Conservation (phyloP, 2,797 vertebrate species). For the Poeciliopsis infans region DNA sequence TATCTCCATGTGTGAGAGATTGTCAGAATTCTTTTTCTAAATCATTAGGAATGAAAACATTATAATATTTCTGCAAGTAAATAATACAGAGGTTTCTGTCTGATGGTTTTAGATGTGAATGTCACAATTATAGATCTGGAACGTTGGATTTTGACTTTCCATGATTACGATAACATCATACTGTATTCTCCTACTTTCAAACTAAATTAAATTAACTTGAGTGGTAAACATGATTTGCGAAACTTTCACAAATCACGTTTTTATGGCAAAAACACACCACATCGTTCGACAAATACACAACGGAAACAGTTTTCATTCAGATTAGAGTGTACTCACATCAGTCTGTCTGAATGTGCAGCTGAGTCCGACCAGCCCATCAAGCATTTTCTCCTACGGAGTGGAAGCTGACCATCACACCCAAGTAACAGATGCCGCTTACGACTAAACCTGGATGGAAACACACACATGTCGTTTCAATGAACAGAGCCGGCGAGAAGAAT, state of each 20-base stretch:
- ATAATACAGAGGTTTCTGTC: background rate
- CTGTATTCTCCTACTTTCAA: background rate
- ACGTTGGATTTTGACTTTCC: background rate
- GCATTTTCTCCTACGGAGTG: slow-evolving; percentile 27
- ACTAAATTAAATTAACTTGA: background rate
- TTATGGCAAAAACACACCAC: background rate
- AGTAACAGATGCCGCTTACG: slow-evolving; percentile 25
- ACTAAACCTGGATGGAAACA: slow-evolving; percentile 46
- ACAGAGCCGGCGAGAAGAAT: background rate
- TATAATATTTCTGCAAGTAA: background rate
- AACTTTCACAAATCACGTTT: background rate
- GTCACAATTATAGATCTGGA: background rate
- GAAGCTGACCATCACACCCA: slow-evolving; percentile 13
- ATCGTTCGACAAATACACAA: background rate
- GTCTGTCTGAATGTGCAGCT: background rate
- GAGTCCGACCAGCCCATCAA: slow-evolving; percentile 13
- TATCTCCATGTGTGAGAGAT: background rate
- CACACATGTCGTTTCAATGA: background rate
- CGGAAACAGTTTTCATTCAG: background rate
- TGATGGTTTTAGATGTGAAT: background rate
- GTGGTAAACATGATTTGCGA: background rate
- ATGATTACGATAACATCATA: background rate
- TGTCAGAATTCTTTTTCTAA: background rate
- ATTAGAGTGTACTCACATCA: slow-evolving; percentile 29
- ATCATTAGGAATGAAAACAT: background rate